phyloP scores from a whole-genome alignment of 2,113 vertebrate species.

The Saguinus imperator region DNA sequence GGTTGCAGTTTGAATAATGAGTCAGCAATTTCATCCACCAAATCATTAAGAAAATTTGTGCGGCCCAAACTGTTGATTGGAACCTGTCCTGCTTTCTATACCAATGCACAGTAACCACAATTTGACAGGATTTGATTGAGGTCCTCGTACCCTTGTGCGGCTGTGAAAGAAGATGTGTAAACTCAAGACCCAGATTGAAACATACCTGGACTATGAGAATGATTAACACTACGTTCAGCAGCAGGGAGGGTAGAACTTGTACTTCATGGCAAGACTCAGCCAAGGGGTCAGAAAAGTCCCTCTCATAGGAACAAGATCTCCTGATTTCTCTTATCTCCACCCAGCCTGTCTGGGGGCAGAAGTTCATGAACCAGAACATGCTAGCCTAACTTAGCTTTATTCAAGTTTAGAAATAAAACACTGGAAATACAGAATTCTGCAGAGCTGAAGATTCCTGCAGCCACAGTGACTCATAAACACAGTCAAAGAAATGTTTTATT shows the following conservation, averaged over 20 bases:
- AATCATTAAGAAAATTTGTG: background rate
- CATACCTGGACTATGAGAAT: fast-evolving
- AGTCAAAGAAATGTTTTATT: background rate
- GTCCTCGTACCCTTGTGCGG: background rate
- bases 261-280: background rate
- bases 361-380: background rate
- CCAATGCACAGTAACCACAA: background rate
- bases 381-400: background rate
- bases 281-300: background rate
- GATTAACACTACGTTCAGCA: background rate
- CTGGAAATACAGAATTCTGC: background rate
- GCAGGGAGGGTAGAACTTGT: background rate
- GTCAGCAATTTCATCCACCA: background rate
- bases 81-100: background rate
- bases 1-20: background rate
- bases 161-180: background rate
- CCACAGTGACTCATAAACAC: background rate
- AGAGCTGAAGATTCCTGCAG: background rate
- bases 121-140: background rate
- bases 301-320: background rate
- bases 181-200: background rate
- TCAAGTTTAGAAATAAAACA: constrained; percentile 9
- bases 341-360: background rate
- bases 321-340: background rate
- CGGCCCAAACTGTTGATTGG: background rate